Evolutionary conservation across 2,797 vertebrate species (phyloP).

Genomic region (Crenichthys baileyi): DNA sequence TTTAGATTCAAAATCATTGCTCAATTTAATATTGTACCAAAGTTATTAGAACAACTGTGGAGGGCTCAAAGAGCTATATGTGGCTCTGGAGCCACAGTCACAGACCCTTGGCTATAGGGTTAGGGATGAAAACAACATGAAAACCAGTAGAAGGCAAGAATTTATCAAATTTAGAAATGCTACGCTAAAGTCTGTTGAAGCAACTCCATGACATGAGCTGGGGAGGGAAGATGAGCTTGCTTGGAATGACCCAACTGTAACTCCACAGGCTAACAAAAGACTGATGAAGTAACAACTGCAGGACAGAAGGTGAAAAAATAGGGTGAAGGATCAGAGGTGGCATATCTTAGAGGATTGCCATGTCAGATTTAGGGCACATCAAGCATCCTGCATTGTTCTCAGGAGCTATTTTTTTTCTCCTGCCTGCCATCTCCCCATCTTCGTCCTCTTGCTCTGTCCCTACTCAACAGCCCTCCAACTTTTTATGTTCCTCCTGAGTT

Average conservation of each 20-base stretch:
- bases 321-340: slow-evolving; percentile 33
- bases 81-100: not conserved
- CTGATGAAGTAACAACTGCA: slow-evolving; percentile 28
- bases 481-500: slow-evolving; percentile 31
- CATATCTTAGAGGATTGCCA: slow-evolving; percentile 43
- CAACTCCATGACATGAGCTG: not conserved
- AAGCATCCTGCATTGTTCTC: slow-evolving; percentile 9
- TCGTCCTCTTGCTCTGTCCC: not conserved
- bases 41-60: not conserved
- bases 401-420: slow-evolving; percentile 5
- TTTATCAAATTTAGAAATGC: not conserved
- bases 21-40: not conserved
- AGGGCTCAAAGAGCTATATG: not conserved
- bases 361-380: slow-evolving; percentile 11
- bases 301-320: slow-evolving; percentile 7
- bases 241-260: not conserved
- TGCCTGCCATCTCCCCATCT: slow-evolving; percentile 4
- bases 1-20: not conserved
- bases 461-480: not conserved
- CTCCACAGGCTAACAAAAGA: slow-evolving; percentile 15
- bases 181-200: not conserved
- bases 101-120: not conserved
- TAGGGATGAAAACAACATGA: not conserved
- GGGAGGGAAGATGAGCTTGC: not conserved
- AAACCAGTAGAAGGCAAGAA: too few species aligned